A percentile compares a stretch with the other conserved stretches of the same genome.
Conservation (phyloP, 1,140 invertebrate genomes). For the Nomia melanderi region DNA sequence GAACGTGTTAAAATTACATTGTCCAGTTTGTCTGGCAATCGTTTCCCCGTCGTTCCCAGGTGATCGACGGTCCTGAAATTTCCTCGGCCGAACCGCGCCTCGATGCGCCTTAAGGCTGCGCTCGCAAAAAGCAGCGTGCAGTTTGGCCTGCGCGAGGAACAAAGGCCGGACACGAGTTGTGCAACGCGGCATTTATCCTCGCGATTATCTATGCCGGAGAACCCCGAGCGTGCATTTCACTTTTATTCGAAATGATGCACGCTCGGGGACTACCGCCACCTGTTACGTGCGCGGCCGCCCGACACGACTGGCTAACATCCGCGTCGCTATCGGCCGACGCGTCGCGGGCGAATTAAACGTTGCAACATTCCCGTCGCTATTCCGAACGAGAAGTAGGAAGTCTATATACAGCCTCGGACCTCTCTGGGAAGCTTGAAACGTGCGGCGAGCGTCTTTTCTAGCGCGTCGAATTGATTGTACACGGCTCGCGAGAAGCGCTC, state of each 20-base stretch:
- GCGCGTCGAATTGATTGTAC: too few species aligned
- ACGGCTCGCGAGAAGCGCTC: too few species aligned
- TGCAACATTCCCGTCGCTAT: background rate
- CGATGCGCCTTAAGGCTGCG: background rate
- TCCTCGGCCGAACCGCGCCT: background rate
- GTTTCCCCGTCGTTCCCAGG: background rate
- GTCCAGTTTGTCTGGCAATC: background rate
- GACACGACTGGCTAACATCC: background rate
- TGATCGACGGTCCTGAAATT: background rate
- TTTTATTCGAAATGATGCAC: slow-evolving; percentile 68
- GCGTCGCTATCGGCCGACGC: background rate
- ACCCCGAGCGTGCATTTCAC: slow-evolving; percentile 68
- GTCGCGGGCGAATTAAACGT: background rate
- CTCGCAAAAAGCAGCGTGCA: slow-evolving; percentile 15
- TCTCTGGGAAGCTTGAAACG: too few species aligned
- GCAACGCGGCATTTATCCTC: slow-evolving; percentile 70
- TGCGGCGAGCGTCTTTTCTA: too few species aligned
- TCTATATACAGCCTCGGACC: too few species aligned
- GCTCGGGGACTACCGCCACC: slow-evolving; percentile 28
- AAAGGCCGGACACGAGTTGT: slow-evolving; percentile 74
- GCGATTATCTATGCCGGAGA: slow-evolving; percentile 71
- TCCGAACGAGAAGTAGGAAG: background rate
- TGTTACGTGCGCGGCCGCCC: slow-evolving; percentile 30
- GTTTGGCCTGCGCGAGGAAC: slow-evolving; percentile 57
- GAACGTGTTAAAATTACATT: background rate